These are phyloP conservation scores for Trididemnum nubilum DNA, from an alignment of 23 tunicate genomes.

Conservation along the genomic window DNA sequence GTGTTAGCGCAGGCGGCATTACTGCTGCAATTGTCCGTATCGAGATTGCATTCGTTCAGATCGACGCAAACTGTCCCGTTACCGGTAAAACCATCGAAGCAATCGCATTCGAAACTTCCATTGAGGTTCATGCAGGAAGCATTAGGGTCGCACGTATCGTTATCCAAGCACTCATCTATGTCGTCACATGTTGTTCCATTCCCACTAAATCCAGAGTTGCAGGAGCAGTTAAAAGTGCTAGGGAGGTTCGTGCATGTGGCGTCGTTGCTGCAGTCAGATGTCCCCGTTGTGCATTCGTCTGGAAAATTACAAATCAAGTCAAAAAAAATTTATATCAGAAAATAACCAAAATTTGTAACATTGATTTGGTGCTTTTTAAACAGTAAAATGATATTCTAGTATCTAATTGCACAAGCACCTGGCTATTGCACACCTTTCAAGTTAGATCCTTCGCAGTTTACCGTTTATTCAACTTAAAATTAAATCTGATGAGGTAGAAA, in stretches of 20 bases:
- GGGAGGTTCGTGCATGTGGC: conserved; percentile 41
- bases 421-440: too few relatives aligned
- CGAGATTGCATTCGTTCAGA: background rate
- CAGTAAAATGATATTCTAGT: too few relatives aligned
- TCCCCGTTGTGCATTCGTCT: conserved; percentile 43
- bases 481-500: too few relatives aligned
- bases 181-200: conserved; percentile 32
- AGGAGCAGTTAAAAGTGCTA: conserved; percentile 36
- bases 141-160: background rate
- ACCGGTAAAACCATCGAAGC: conserved; percentile 19
- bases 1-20: conserved; percentile 32
- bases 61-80: conserved; percentile 7
- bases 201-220: conserved; percentile 33
- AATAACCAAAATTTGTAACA: too few relatives aligned
- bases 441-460: too few relatives aligned
- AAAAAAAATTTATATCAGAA: too few relatives aligned
- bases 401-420: too few relatives aligned
- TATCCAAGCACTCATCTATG: conserved; percentile 15
- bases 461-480: too few relatives aligned
- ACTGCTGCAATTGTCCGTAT: background rate
- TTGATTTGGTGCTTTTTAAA: too few relatives aligned
- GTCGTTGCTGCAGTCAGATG: conserved; percentile 15
- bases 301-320: conserved; percentile 19
- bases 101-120: conserved; percentile 10
- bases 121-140: background rate